Base-by-base conservation (phyloP, 1,140 invertebrate genomes). In the Drosophila tsacasi region DNA sequence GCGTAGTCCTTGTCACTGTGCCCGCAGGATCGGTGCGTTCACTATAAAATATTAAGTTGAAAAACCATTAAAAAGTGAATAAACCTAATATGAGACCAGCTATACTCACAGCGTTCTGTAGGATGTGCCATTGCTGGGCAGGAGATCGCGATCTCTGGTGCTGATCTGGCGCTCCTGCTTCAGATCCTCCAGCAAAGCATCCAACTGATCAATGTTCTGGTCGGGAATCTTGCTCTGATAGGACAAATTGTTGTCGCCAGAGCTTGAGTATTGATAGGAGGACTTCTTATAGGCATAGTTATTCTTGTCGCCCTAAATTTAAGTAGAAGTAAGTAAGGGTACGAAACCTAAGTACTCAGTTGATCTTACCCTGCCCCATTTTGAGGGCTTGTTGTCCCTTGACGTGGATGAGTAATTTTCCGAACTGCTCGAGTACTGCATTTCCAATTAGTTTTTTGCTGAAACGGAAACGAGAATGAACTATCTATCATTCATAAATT, bases 141-240 rank as follows among this genome's bases (percentile, higher is more conserved):
- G 27, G 2, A 71, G 71, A 23, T 85, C 79, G 2, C 92, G 93
- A 69, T 94, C 85, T 91, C 75, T 90, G 61, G 54, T 85, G 19
- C 82, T 91, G 5, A 79, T 83, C 62, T 92, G 79, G 7, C 93
- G 84, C 63, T 93, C 94, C 84, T 94, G 94, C 79, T 94, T 94
- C 60, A 94, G 77, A 79, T 94, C 94, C 78, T 94, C 93, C 27
- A 94, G 79, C 50, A 94, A 68, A 17, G 93, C 94, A 85, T 94
- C 94, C 66, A 94, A 86, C 78, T 94, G 93, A 91, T 94, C 94
- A 61, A 94, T 94, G 69, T 94, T 94, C 75, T 93, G 93, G 76
- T 94, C 93, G 64, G 65, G 27, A 15, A 72, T 55, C 59, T 82
- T 91, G 71, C 80, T 79, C 52, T 92, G 77, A 76, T 92, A 92